Evolutionary conservation across 2,888 invertebrate genomes (phyloP).

Genomic region (Chalcis sispes): DNA sequence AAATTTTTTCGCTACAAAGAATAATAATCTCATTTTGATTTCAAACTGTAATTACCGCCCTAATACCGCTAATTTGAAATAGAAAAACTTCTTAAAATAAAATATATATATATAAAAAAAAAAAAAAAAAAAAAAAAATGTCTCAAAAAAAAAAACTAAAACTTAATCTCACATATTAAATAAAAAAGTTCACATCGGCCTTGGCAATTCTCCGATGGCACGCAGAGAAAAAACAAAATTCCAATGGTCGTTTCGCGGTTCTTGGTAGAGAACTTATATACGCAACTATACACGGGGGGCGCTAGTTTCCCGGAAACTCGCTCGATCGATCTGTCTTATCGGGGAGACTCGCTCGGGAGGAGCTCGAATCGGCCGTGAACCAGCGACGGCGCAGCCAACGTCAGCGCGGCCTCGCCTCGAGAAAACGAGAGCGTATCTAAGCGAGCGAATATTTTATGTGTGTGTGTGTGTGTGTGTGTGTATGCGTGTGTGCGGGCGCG

Average conservation of each 20-base stretch:
- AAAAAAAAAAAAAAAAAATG: too few relatives aligned
- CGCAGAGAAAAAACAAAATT: too few relatives aligned
- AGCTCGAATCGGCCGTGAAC: constrained; percentile 51
- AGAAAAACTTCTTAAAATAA: too few relatives aligned
- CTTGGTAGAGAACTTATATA: background rate
- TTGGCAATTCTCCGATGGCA: too few relatives aligned
- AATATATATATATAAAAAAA: too few relatives aligned
- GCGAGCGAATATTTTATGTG: background rate
- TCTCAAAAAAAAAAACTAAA: too few relatives aligned
- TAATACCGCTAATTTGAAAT: too few relatives aligned
- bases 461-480: background rate
- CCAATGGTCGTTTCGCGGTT: background rate
- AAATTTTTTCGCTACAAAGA: too few relatives aligned
- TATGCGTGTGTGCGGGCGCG: background rate
- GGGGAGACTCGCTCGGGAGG: constrained; percentile 9
- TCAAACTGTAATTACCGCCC: too few relatives aligned
- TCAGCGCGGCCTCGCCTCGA: constrained; percentile 9
- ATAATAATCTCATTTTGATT: too few relatives aligned
- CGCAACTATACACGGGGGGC: background rate
- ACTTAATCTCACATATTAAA: too few relatives aligned
- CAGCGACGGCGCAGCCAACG: constrained; percentile 1
- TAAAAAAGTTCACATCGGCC: too few relatives aligned
- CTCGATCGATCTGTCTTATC: constrained; percentile 56
- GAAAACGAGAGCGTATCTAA: background rate
- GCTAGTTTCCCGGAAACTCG: constrained; percentile 50